Evolutionary conservation across 2,797 vertebrate species (phyloP).

Genomic region (Miichthys miiuy): DNA sequence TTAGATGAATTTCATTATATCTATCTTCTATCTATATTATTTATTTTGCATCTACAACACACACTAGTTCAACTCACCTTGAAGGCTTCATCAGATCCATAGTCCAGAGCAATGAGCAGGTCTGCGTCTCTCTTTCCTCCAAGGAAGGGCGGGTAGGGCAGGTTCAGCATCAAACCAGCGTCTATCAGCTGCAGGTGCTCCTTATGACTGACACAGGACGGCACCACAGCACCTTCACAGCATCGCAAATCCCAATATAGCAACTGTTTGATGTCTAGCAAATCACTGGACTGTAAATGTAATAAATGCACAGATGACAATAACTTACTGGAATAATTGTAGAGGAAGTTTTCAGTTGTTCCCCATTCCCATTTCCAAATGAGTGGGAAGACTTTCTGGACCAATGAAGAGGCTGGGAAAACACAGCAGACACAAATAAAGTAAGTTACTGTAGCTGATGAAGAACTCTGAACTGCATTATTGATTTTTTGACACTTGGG

Average conservation of each 20-base stretch:
- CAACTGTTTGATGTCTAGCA: neutral
- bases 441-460: neutral
- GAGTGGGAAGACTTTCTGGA: conserved; percentile 3
- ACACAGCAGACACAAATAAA: conserved; percentile 1
- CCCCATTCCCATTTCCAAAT: conserved; percentile 51
- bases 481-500: neutral
- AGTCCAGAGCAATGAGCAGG: conserved; percentile 43
- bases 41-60: neutral
- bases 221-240: conserved; percentile 15
- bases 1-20: neutral
- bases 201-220: conserved; percentile 7
- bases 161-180: conserved; percentile 17
- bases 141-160: conserved; percentile 37
- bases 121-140: conserved; percentile 41
- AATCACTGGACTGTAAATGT: neutral
- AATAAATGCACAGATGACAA: neutral
- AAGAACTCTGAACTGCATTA: neutral
- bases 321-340: conserved; percentile 27
- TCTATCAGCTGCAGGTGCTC: conserved; percentile 37
- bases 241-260: neutral
- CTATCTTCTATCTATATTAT: neutral
- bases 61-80: neutral
- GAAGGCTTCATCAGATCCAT: neutral
- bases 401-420: conserved; percentile 25
- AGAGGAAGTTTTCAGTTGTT: conserved; percentile 44